Evolutionary conservation across 2,888 invertebrate species (phyloP).

Genomic region (Dinocampus coccinellae): DNA sequence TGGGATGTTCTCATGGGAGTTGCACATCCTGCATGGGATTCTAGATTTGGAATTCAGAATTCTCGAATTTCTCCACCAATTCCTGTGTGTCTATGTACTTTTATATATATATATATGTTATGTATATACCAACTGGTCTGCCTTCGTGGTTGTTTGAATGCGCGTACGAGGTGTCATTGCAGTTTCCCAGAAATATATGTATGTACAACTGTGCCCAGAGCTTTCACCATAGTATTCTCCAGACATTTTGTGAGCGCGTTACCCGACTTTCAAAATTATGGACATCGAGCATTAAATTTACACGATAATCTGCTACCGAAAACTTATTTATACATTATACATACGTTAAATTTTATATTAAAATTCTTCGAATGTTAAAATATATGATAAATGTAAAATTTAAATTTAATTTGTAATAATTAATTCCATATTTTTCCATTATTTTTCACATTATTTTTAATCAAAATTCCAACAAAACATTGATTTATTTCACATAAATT

Average conservation of each 20-base stretch:
- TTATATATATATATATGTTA: not conserved
- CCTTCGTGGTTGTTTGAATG: slow-evolving; percentile 18
- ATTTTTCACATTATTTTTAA: too few species aligned
- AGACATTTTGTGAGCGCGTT: slow-evolving; percentile 33
- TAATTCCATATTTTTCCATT: not conserved
- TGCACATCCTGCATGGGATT: slow-evolving; percentile 29
- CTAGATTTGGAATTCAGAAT: slow-evolving; percentile 34
- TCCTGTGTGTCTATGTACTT: slow-evolving; percentile 5
- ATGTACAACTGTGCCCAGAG: not conserved
- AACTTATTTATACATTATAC: not conserved
- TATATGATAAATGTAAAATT: not conserved
- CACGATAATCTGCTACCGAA: not conserved
- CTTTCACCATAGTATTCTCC: slow-evolving; percentile 19
- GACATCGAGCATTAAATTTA: slow-evolving; percentile 15
- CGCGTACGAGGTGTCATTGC: slow-evolving; percentile 28
- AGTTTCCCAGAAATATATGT: slow-evolving; percentile 30
- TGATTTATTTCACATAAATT: too few species aligned
- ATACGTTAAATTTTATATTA: not conserved
- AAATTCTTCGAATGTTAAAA: not conserved
- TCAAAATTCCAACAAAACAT: too few species aligned
- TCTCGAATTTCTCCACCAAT: slow-evolving; percentile 23
- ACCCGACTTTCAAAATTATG: slow-evolving; percentile 31
- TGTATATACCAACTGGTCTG: slow-evolving; percentile 24
- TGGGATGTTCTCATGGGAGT: slow-evolving; percentile 30
- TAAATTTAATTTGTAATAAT: not conserved